Base-by-base conservation (phyloP, 2,113 vertebrate genomes). In the Tautogolabrus adspersus region DNA sequence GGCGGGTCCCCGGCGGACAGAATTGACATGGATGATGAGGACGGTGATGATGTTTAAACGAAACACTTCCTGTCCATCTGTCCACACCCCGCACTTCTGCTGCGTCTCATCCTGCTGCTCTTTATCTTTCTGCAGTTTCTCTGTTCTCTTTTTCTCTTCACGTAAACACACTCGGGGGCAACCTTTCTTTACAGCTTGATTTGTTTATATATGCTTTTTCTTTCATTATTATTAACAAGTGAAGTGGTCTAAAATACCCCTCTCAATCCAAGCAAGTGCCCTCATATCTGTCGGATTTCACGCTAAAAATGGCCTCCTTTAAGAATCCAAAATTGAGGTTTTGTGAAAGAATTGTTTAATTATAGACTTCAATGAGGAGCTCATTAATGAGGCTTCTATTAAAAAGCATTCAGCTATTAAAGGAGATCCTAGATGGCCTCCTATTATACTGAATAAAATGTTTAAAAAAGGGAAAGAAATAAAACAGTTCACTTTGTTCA, bases 1-100 rank as follows among this genome's bases (percentile, higher is more conserved):
- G 34, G 70, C 61, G 57, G 78, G 55, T 92, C 88, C 92, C 89
- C 52, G 26, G 87, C 47, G 92, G 85, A 75, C 69, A 70, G 72
- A 75, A 80, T 78, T 89, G 91, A 92, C 91, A 87, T 89, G 89
- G 89, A 91, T 91, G 91, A 93, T 93, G 94, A 93, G 88, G 84
- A 91, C 66, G 87, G 88, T 91, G 91, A 91, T 93, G 87, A 88
- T 89, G 88, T 92, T 85, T 87, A 81, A 91, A 91, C 4, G 60
- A 59, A 74, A 83, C 79, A 66, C 52, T 82, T 72, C 84, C 84
- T 47, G 81, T 91, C 93, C 90, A 89, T 92, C 88, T 93, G 92
- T 91, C 87, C 82, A 85, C 62, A 72, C 59, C 30, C 62, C 58
- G n/a, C 79, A 68, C 72, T 82, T 77, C 79, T 70, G 11, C 65